Conservation (phyloP, 37 sponge, comb jelly and placozoan genomes). For the Chondrosia reniformis region DNA sequence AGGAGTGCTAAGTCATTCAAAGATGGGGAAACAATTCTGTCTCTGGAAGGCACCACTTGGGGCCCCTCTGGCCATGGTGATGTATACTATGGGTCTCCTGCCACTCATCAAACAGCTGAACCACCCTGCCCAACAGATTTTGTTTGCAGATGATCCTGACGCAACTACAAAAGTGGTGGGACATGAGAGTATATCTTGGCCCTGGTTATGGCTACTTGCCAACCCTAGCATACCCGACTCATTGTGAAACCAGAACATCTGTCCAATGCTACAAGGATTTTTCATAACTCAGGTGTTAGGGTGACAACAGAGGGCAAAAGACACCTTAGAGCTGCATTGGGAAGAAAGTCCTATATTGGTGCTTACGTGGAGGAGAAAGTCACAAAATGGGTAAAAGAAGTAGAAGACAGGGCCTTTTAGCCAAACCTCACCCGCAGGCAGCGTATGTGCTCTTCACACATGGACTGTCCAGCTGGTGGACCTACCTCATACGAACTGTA, state of each 20-base stretch:
- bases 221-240: neutral
- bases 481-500: too few relatives aligned
- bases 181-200: neutral
- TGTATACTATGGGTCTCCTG: neutral
- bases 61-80: neutral
- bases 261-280: neutral
- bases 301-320: neutral
- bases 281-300: neutral
- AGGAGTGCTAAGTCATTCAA: neutral
- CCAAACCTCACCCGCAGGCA: too few relatives aligned
- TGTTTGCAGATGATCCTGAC: neutral
- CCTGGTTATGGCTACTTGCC: neutral
- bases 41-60: neutral
- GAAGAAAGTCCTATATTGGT: neutral
- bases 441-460: too few relatives aligned
- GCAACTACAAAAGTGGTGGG: neutral
- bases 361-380: neutral
- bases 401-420: too few relatives aligned
- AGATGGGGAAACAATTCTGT: neutral
- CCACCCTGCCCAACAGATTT: neutral
- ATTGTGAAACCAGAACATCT: neutral
- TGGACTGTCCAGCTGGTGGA: too few relatives aligned
- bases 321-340: neutral
- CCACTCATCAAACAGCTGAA: neutral
- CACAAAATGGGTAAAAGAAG: neutral